Evolutionary conservation across 1,140 invertebrate genomes (phyloP).

Genomic region (Penaeus vannamei): DNA sequence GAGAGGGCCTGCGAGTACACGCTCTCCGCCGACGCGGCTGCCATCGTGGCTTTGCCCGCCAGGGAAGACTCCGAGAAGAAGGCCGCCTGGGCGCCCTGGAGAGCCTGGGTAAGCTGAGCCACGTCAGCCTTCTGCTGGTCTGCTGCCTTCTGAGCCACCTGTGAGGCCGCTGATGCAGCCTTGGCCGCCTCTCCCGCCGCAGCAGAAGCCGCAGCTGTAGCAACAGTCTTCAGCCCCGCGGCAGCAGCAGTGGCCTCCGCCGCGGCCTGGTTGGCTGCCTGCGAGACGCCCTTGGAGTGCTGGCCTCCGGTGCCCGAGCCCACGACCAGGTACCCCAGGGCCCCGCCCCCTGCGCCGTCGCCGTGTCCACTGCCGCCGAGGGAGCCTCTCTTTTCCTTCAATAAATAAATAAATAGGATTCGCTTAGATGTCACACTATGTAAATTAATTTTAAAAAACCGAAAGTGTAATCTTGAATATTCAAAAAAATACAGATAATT

Average conservation of each 20-base stretch:
- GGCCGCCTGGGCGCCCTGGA: conserved; percentile 38
- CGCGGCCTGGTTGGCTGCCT: not conserved
- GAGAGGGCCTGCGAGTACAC: conserved; percentile 36
- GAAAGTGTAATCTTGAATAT: too few relatives aligned
- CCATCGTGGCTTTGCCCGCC: conserved; percentile 29
- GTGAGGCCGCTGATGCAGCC: conserved; percentile 1
- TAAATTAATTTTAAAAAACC: too few relatives aligned
- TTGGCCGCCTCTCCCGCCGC: conserved; percentile 12
- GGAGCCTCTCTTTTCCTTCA: conserved; percentile 25
- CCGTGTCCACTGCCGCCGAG: not conserved
- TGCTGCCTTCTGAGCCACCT: conserved; percentile 34
- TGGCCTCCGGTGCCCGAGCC: too few relatives aligned
- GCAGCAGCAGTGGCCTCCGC: conserved; percentile 16
- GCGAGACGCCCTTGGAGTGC: not conserved
- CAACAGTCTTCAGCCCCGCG: not conserved
- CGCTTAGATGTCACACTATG: too few relatives aligned
- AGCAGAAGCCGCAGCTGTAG: conserved; percentile 13
- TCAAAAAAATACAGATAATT: too few relatives aligned
- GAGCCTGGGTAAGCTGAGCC: conserved; percentile 45
- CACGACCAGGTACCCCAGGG: too few relatives aligned
- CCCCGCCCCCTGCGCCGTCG: not conserved
- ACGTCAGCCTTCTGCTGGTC: conserved; percentile 32
- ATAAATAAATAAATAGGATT: not conserved
- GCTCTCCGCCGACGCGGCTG: conserved; percentile 31
- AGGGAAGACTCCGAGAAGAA: conserved; percentile 40